Conservation (phyloP, 2,888 invertebrate species). For the Eupithecia abbreviata region DNA sequence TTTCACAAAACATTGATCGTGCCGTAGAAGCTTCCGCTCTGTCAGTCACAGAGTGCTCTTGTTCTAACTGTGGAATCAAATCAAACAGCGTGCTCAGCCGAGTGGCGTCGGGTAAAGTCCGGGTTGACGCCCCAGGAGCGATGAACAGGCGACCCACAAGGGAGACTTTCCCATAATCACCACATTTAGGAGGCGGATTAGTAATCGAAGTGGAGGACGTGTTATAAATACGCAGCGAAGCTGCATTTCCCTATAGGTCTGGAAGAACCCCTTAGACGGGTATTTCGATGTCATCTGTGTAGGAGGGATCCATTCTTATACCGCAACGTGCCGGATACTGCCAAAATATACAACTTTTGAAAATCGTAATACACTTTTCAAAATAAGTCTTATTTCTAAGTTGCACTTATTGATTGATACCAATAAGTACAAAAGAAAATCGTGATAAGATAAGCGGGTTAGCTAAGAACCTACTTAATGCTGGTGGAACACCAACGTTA, state of each 20-base stretch:
- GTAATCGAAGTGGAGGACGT: not conserved
- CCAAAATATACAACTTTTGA: not conserved
- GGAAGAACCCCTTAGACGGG: too few species aligned
- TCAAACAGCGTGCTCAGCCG: conserved; percentile 48
- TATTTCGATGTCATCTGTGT: not conserved
- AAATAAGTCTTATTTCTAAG: too few species aligned
- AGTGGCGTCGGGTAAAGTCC: conserved; percentile 29
- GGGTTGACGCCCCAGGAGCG: not conserved
- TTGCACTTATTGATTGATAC: too few species aligned
- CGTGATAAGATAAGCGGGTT: too few species aligned
- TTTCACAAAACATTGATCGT: conserved; percentile 4
- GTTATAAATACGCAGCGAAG: not conserved
- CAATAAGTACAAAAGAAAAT: too few species aligned
- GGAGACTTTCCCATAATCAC: not conserved
- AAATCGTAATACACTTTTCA: too few species aligned
- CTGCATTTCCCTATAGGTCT: not conserved
- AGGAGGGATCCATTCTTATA: too few species aligned
- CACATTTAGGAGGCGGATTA: not conserved
- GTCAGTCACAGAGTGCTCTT: conserved; percentile 13
- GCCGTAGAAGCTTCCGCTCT: conserved; percentile 8
- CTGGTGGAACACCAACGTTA: too few species aligned
- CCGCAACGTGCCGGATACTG: too few species aligned
- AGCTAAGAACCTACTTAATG: too few species aligned
- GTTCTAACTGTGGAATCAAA: conserved; percentile 50
- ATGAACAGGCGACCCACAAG: not conserved